A percentile compares a stretch with the other conserved stretches of the same genome.
These are phyloP conservation scores for Oceanodroma tethys DNA, from an alignment of 2,113 vertebrate genomes.

Conservation along the genomic window DNA sequence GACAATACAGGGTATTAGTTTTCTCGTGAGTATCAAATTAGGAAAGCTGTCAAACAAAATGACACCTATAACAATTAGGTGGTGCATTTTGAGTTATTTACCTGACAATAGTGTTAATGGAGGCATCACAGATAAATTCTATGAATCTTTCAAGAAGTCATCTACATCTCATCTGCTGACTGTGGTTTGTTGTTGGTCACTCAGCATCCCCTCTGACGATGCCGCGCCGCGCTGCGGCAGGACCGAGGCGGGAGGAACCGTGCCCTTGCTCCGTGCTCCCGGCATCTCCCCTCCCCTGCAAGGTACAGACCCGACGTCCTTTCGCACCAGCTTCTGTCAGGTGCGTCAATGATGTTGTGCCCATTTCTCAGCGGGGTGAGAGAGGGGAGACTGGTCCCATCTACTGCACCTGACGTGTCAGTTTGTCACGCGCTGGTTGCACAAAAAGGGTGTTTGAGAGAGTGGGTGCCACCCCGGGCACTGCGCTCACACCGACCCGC, in stretches of 20 bases:
- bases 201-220: not conserved
- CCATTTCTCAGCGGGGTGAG: not conserved
- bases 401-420: accelerated
- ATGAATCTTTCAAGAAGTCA: not conserved
- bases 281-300: not conserved
- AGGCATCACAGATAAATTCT: not conserved
- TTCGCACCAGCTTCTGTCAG: accelerated
- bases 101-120: not conserved
- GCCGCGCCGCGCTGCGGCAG: not conserved
- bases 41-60: not conserved
- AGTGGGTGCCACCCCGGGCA: not conserved
- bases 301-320: accelerated
- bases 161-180: not conserved
- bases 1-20: not conserved
- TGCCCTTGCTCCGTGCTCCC: too few relatives aligned
- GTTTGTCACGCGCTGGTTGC: not conserved
- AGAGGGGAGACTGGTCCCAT: not conserved
- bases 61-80: not conserved
- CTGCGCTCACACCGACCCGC: not conserved
- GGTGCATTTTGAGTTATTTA: not conserved
- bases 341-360: accelerated
- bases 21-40: constrained; percentile 1
- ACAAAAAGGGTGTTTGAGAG: not conserved
- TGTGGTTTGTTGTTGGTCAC: not conserved
- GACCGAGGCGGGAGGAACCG: not conserved